Conservation (phyloP, 2,113 vertebrate species). For the Panurus biarmicus region DNA sequence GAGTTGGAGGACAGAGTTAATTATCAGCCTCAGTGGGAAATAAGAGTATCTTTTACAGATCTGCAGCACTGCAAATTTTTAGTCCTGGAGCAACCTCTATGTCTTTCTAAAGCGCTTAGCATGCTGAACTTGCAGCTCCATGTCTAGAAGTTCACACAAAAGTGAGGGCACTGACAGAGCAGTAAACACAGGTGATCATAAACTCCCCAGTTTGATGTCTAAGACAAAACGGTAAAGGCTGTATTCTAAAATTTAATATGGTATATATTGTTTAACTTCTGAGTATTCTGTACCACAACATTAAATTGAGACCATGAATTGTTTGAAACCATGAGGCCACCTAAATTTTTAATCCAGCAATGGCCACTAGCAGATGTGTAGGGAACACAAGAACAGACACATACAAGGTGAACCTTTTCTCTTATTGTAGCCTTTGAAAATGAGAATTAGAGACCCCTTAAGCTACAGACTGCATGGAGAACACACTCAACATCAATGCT, state of each 20-base stretch:
- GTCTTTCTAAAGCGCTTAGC: background rate
- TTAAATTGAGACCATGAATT: background rate
- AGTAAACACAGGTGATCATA: background rate
- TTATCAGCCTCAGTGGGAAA: background rate
- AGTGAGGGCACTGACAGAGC: background rate
- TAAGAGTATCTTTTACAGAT: background rate
- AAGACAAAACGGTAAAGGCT: background rate
- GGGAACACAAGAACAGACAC: background rate
- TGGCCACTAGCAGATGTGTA: background rate
- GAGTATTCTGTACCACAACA: background rate
- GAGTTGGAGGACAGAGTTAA: background rate
- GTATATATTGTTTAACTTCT: background rate
- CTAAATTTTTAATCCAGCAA: background rate
- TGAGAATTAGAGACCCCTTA: background rate
- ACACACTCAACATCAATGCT: background rate
- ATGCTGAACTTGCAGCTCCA: background rate
- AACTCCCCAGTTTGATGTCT: too few species aligned
- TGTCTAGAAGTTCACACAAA: background rate
- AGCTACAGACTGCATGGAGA: background rate
- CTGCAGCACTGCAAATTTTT: background rate
- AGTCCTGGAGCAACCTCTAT: background rate
- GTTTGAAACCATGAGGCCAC: background rate
- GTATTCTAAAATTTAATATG: background rate
- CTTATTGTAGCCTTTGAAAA: background rate
- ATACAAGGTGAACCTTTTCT: background rate